Evolutionary conservation across 2,888 invertebrate species (phyloP).

Genomic region (Xanthia icteritia): DNA sequence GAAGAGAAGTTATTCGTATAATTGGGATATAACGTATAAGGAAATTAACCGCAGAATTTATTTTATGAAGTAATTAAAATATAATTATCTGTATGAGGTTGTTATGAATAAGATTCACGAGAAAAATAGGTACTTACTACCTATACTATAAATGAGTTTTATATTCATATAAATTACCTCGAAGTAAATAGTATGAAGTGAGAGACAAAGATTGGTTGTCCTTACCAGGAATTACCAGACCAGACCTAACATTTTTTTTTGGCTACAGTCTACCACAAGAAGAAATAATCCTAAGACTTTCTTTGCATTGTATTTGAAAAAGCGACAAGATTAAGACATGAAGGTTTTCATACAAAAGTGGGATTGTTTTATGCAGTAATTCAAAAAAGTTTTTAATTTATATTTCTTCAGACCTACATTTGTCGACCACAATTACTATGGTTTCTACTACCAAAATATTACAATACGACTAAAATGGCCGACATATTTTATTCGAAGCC

Average conservation of each 20-base stretch:
- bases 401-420: not conserved
- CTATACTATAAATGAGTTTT: not conserved
- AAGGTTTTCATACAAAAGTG: not conserved
- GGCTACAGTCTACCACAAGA: not conserved
- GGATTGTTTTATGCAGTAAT: not conserved
- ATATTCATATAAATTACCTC: not conserved
- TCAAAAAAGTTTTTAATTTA: no score
- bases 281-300: no score
- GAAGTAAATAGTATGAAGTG: no score
- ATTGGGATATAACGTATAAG: not conserved
- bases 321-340: not conserved
- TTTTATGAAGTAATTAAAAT: not conserved
- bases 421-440: not conserved
- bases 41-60: not conserved
- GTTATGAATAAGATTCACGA: not conserved
- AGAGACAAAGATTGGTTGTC: no score
- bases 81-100: not conserved
- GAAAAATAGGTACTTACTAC: not conserved
- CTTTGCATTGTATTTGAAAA: not conserved
- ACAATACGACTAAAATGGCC: no score
- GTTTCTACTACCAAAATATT: not conserved
- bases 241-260: no score
- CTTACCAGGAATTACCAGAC: no score
- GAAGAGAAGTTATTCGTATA: not conserved
- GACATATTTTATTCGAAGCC: conserved; percentile 1